These are phyloP conservation scores for Phthorimaea operculella DNA, from an alignment of 1,140 invertebrate genomes.

Conservation along the genomic window DNA sequence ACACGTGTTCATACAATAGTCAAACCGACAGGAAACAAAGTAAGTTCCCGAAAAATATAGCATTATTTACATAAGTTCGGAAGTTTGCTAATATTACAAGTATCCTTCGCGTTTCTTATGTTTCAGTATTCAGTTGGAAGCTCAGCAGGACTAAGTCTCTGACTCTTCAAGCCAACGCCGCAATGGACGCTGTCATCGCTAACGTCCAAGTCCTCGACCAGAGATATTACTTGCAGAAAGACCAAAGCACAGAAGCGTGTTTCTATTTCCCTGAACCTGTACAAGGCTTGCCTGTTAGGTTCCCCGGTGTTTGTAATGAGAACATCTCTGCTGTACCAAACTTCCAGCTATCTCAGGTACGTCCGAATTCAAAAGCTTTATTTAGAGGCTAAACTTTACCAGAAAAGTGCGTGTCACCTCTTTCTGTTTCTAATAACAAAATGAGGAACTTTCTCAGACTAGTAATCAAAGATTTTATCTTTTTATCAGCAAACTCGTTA, in stretches of 20 bases:
- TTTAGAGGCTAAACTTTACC: no score
- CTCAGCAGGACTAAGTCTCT: slow-evolving; percentile 38
- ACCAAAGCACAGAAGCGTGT: slow-evolving; percentile 24
- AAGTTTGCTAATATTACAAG: no score
- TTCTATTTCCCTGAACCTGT: neutral
- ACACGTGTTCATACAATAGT: slow-evolving; percentile 18
- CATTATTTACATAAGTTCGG: no score
- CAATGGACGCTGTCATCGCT: slow-evolving; percentile 24
- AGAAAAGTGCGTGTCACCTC: no score
- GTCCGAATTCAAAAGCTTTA: no score
- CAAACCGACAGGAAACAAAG: slow-evolving; percentile 18
- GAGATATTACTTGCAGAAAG: slow-evolving; percentile 25
- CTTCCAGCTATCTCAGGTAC: neutral
- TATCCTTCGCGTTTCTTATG: neutral
- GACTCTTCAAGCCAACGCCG: slow-evolving; percentile 6
- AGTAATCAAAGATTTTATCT: no score
- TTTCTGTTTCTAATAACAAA: no score
- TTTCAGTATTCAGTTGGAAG: slow-evolving; percentile 45
- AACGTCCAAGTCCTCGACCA: slow-evolving; percentile 29
- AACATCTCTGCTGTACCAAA: neutral
- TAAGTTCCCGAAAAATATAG: slow-evolving; percentile 6
- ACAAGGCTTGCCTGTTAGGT: neutral
- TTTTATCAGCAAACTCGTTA: neutral
- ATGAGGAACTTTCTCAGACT: no score
- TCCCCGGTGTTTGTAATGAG: neutral